Conservation (phyloP, 1,140 invertebrate species). For the Pogonomyrmex californicus region DNA sequence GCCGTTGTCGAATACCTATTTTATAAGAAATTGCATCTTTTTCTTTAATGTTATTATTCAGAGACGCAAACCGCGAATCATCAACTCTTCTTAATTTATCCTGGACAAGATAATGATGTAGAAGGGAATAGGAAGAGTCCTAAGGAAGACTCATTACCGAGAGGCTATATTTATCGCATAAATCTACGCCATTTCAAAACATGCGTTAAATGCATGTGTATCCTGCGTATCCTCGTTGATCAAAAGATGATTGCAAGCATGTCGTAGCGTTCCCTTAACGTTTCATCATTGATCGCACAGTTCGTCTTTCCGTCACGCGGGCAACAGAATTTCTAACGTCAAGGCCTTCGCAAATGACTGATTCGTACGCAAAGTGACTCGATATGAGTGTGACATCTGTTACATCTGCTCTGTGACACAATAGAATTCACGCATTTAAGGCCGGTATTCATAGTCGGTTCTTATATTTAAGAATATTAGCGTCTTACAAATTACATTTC, state of each 20-base stretch:
- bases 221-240: not conserved
- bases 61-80: not conserved
- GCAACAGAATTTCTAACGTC: not conserved
- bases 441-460: too few relatives aligned
- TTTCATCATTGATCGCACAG: not conserved
- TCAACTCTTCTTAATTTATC: not conserved
- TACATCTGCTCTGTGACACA: not conserved
- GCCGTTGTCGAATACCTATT: conserved; percentile 90
- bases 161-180: not conserved
- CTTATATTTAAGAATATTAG: too few relatives aligned
- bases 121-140: not conserved
- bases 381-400: conserved; percentile 10
- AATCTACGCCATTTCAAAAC: conserved; percentile 20
- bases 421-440: conserved; percentile 16
- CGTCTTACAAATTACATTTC: too few relatives aligned
- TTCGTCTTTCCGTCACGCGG: not conserved
- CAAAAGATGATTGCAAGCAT: not conserved
- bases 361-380: not conserved
- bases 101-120: not conserved
- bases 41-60: not conserved
- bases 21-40: not conserved
- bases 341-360: not conserved
- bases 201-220: not conserved
- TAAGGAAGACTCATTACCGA: not conserved
- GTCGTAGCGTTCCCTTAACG: not conserved